Evolutionary conservation across 2,113 vertebrate genomes (phyloP).

Genomic region (Podarcis cretensis): DNA sequence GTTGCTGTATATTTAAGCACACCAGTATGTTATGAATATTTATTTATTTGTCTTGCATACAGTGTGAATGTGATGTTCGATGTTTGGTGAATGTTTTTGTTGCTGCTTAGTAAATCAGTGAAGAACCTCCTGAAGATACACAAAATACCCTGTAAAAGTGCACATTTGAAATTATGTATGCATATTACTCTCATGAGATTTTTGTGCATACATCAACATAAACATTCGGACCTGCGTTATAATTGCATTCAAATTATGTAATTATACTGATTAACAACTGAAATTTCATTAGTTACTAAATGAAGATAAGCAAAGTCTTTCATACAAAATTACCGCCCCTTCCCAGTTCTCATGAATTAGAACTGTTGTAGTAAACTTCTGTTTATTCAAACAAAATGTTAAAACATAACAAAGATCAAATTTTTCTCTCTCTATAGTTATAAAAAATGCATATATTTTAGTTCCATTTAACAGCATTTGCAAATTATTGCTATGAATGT

Average conservation of each 20-base stretch:
- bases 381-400: neutral
- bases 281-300: neutral
- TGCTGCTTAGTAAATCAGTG: neutral
- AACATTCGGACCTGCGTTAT: neutral
- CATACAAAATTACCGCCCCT: neutral
- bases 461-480: neutral
- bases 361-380: neutral
- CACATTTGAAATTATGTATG: slow-evolving; percentile 26
- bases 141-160: slow-evolving; percentile 42
- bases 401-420: neutral
- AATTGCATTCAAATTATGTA: neutral
- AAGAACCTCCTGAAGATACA: neutral
- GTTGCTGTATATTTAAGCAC: slow-evolving; percentile 20
- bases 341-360: neutral
- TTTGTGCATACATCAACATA: neutral
- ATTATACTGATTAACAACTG: neutral
- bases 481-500: neutral
- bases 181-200: slow-evolving; percentile 41
- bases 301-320: neutral
- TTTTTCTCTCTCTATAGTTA: neutral
- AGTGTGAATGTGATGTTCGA: slow-evolving; percentile 21
- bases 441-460: neutral
- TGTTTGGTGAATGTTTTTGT: slow-evolving; percentile 49
- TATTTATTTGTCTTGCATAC: slow-evolving; percentile 44
- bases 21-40: slow-evolving; percentile 21